A percentile compares a stretch with the other conserved stretches of the same genome.
Evolutionary conservation across 92 coral and sea anemone genomes (phyloP).

Genomic region (Epizoanthus stellaris): DNA sequence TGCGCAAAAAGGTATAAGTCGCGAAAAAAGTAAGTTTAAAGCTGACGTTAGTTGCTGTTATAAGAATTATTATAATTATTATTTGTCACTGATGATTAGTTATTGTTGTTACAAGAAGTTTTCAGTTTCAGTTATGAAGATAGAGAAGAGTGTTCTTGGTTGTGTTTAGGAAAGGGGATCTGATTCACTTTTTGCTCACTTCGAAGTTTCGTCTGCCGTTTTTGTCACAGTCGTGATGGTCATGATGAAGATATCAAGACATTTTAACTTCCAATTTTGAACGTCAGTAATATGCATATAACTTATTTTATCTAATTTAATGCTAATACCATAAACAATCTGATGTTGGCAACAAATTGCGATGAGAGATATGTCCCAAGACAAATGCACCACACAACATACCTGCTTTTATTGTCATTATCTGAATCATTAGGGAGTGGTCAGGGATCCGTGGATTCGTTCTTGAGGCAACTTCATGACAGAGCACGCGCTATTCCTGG

Average conservation of each 20-base stretch:
- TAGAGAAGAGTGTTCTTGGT: too few relatives aligned
- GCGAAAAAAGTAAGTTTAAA: background rate
- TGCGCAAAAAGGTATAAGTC: background rate
- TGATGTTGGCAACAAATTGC: too few relatives aligned
- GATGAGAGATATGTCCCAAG: too few relatives aligned
- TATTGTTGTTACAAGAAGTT: background rate
- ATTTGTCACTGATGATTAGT: background rate
- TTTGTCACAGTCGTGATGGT: slow-evolving; percentile 14
- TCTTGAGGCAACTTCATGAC: slow-evolving; percentile 77
- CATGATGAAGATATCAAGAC: too few relatives aligned
- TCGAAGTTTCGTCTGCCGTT: too few relatives aligned
- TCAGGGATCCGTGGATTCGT: slow-evolving; percentile 60
- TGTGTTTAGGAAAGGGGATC: too few relatives aligned
- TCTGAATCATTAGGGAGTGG: slow-evolving; percentile 16
- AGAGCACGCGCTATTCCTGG: slow-evolving; percentile 85
- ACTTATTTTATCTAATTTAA: too few relatives aligned
- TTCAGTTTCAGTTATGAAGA: too few relatives aligned
- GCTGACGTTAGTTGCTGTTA: background rate
- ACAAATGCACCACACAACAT: background rate
- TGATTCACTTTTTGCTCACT: too few relatives aligned
- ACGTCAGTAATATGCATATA: too few relatives aligned
- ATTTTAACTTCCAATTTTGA: too few relatives aligned
- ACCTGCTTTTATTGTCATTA: background rate
- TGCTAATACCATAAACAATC: too few relatives aligned
- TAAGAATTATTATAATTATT: background rate